Evolutionary conservation across 2,113 vertebrate genomes (phyloP).

Genomic region (Notarius quadriscutis): DNA sequence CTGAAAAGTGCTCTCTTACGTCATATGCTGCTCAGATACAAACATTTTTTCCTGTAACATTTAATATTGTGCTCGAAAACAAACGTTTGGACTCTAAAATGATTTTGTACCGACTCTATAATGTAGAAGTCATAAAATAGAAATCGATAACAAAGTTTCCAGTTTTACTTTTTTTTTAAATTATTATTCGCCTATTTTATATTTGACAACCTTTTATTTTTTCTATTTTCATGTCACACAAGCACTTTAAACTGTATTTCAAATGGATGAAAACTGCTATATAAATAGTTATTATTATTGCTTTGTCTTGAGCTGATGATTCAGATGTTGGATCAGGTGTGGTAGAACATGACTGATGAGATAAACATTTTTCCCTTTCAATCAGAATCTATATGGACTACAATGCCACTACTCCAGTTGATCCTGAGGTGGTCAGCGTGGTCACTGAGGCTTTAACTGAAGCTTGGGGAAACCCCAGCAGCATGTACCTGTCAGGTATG

Average conservation of each 20-base stretch:
- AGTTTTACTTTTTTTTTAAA: not conserved
- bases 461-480: constrained; percentile 97
- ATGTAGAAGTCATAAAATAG: too few species aligned
- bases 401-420: constrained; percentile 89
- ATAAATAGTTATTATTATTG: not conserved
- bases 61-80: too few species aligned
- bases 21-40: too few species aligned
- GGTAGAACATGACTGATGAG: not conserved
- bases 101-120: too few species aligned
- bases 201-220: not conserved
- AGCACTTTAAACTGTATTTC: not conserved
- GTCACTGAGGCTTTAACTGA: constrained; percentile 78
- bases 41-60: too few species aligned
- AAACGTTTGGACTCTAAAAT: too few species aligned
- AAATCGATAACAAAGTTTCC: too few species aligned
- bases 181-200: not conserved
- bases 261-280: not conserved
- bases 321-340: not conserved
- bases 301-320: not conserved
- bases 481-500: constrained; percentile 82
- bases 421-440: constrained; percentile 76
- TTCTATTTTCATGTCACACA: not conserved
- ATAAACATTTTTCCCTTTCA: not conserved
- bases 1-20: too few species aligned
- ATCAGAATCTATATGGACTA: constrained; percentile 88